Percentiles rank a stretch among this genome's conserved stretches.
Evolutionary conservation across 2,113 vertebrate species (phyloP).

Genomic region (Pelodiscus sinensis): DNA sequence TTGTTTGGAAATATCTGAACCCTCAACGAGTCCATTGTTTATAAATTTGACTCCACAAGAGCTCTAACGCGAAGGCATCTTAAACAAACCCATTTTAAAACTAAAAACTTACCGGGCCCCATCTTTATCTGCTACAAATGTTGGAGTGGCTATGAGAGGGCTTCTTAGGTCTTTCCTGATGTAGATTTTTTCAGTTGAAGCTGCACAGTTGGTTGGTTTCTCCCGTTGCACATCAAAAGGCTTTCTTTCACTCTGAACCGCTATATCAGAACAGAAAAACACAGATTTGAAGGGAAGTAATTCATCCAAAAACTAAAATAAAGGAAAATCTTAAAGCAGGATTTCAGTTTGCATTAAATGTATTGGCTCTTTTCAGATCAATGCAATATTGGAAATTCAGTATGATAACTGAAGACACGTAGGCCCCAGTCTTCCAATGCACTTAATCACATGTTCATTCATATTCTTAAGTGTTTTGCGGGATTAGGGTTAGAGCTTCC

Average conservation of each 20-base stretch:
- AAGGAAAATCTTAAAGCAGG: neutral
- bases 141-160: conserved; percentile 95
- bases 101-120: conserved; percentile 83
- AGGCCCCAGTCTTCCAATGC: neutral
- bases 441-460: neutral
- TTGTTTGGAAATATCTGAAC: neutral
- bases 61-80: neutral
- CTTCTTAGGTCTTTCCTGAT: conserved; percentile 96
- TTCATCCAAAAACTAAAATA: neutral
- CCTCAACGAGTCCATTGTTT: neutral
- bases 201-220: conserved; percentile 95
- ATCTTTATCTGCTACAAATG: conserved; percentile 95
- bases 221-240: conserved; percentile 95
- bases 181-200: conserved; percentile 98
- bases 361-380: neutral
- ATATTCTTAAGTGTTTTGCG: neutral
- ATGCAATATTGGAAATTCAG: neutral
- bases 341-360: neutral
- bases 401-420: neutral
- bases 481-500: neutral
- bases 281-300: conserved; percentile 43
- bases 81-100: accelerated
- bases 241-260: conserved; percentile 98
- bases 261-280: conserved; percentile 73
- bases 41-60: neutral